Percentiles rank a stretch among this genome's conserved stretches.
Conservation (phyloP, 1,140 invertebrate genomes). For the Glossosoma conforme region DNA sequence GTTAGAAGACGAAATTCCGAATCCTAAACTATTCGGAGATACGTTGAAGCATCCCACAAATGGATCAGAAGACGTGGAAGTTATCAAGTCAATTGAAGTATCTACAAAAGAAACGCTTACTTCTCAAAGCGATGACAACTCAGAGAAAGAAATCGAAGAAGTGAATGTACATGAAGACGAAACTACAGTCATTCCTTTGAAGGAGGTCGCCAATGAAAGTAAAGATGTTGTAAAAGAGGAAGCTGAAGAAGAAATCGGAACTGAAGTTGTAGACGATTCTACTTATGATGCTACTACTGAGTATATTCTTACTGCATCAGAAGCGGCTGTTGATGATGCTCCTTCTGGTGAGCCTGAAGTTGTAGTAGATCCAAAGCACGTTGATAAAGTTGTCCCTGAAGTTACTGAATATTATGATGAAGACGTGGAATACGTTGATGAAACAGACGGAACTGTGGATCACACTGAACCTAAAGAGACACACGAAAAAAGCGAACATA, state of each 20-base stretch:
- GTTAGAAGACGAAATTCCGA: slow-evolving; percentile 51
- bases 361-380: slow-evolving; percentile 4
- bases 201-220: background rate
- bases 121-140: background rate
- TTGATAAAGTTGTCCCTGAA: slow-evolving; percentile 7
- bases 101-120: slow-evolving; percentile 16
- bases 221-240: background rate
- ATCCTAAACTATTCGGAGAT: slow-evolving; percentile 46
- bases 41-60: slow-evolving; percentile 45
- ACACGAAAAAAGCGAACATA: background rate
- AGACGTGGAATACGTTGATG: slow-evolving; percentile 33
- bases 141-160: background rate
- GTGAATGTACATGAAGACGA: background rate
- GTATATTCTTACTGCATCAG: too few species aligned
- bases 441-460: slow-evolving; percentile 3
- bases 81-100: slow-evolving; percentile 42
- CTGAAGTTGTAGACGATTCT: too few species aligned
- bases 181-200: background rate
- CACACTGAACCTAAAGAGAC: slow-evolving; percentile 2
- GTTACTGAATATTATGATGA: slow-evolving; percentile 29
- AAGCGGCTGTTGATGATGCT: background rate
- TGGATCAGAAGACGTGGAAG: slow-evolving; percentile 50
- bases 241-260: slow-evolving; percentile 6
- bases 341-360: slow-evolving; percentile 5
- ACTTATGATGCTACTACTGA: too few species aligned